Evolutionary conservation across 2,113 vertebrate genomes (phyloP), one percentile per base, ranked within the genome.

Genomic region (Mandrillus leucophaeus): DNA sequence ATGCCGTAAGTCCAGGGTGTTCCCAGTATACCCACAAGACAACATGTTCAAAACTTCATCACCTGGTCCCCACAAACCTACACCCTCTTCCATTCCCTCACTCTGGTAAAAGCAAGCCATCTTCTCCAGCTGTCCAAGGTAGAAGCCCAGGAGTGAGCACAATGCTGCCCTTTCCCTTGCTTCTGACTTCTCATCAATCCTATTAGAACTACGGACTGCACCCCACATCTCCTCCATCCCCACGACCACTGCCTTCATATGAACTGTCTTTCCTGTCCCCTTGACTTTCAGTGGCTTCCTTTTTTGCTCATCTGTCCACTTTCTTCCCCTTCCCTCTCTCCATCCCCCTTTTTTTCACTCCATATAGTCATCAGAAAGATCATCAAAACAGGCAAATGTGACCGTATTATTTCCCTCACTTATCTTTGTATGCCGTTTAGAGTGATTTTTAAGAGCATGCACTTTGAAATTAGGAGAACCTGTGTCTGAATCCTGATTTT

Each of bases 401-500:
- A 52, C 70, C 2, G 0, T 17, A 4, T 72, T 1, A 9, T 52
- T 87, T 66, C n/a, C 86, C 70, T 61, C 7, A 79, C 45, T 50
- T 59, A 1, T 43, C 61, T 59, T 30, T 55, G 43, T 68, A 27
- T 48, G n/a, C 5, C 43, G 59, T 57, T 84, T 55, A 89, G 93
- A 83, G 14, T 20, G 9, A 57, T 30, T 80, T 57, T 78, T 40
- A 84, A 93, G 70, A 94, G 32, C 7, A 61, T 72, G 50, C 70
- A 40, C 75, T 80, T 83, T 80, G 96, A 82, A 91, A 30, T 76
- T 87, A 72, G 80, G 40, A 48, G 75, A 93, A 76, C 61, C 92
- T 66, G 45, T 78, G 89, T 90, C 64, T 35, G 79, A 80, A 88
- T 64, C 95, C 68, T 83, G 32, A 55, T 66, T 72, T 92, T 96